phyloP scores from a whole-genome alignment of 2,888 invertebrate species.

The Torymus texanus region DNA sequence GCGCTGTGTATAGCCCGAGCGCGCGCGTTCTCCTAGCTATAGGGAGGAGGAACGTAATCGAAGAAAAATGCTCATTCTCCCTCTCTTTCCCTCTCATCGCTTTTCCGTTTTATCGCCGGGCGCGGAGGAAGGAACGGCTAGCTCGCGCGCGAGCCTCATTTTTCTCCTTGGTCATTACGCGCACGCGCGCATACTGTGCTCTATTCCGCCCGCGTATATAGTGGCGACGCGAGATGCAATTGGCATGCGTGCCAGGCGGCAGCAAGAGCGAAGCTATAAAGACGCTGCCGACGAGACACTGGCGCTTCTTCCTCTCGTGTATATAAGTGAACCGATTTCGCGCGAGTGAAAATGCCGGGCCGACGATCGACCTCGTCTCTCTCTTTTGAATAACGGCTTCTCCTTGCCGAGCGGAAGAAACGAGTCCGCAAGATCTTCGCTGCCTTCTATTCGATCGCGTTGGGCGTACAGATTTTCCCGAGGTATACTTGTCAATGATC shows the following conservation, averaged over 20 bases:
- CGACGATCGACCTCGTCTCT: background rate
- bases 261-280: constrained; percentile 40
- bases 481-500: too few species aligned
- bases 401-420: too few species aligned
- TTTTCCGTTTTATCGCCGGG: constrained; percentile 40
- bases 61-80: constrained; percentile 41
- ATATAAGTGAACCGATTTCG: constrained; percentile 63
- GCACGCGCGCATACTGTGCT: background rate
- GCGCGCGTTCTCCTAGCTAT: too few species aligned
- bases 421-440: too few species aligned
- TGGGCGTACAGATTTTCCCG: too few species aligned
- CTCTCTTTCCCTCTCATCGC: constrained; percentile 29
- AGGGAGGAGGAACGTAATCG: constrained; percentile 17
- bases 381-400: background rate
- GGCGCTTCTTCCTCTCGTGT: background rate
- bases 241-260: constrained; percentile 63
- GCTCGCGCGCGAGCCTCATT: background rate
- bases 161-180: constrained; percentile 34
- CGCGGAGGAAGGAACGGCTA: too few species aligned
- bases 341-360: constrained; percentile 48
- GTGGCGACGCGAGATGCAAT: constrained; percentile 43
- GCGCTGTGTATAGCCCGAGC: too few species aligned
- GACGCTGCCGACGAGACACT: constrained; percentile 50
- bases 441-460: too few species aligned
- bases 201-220: background rate